Evolutionary conservation across 35 echinoderm and acorn worm species (phyloP), one percentile per base, ranked within the genome.

Genomic region (Eucidaris tribuloides): DNA sequence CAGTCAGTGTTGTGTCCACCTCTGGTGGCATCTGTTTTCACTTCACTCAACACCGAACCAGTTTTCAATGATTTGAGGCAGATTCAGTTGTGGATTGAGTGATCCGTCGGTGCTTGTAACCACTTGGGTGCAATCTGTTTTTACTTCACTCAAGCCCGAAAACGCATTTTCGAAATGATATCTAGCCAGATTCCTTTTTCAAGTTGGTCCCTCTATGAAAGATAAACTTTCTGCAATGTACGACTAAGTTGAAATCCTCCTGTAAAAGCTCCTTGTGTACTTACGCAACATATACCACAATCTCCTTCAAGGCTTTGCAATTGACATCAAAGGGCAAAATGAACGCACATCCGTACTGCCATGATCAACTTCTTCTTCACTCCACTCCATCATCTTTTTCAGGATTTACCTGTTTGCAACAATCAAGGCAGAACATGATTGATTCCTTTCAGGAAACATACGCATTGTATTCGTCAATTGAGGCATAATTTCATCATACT

Each of bases 351-450:
- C 44, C 37, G 38, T 74, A 33, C 38, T 33, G 35, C 68, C 38
- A 7, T 15, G 1, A 2, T n/a, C 11, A 33, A 74, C 68, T 19
- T 74, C 38, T 74, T 74, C 34, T 44, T 74, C 68, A 35, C n/a
- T 42, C 68, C 68, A 74, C 22, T 74, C 68, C 23, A 42, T 20
- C 68, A 74, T 74, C 41, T 44, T 41, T 74, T 44, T 74, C 2
- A 32, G n/a, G 41, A 33, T 74, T 44, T n/a, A n/a, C n/a, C n/a
- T n/a, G n/a, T n/a, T n/a, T n/a, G n/a, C n/a, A n/a, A n/a, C n/a
- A n/a, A n/a, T n/a, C n/a, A n/a, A n/a, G n/a, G n/a, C n/a, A n/a
- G n/a, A n/a, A n/a, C n/a, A n/a, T n/a, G n/a, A n/a, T n/a, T n/a
- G n/a, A n/a, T n/a, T n/a, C n/a, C n/a, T n/a, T n/a, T n/a, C n/a